Evolutionary conservation across 2,797 vertebrate species (phyloP), one percentile per base, ranked within the genome.

Genomic region (Trachurus trachurus): DNA sequence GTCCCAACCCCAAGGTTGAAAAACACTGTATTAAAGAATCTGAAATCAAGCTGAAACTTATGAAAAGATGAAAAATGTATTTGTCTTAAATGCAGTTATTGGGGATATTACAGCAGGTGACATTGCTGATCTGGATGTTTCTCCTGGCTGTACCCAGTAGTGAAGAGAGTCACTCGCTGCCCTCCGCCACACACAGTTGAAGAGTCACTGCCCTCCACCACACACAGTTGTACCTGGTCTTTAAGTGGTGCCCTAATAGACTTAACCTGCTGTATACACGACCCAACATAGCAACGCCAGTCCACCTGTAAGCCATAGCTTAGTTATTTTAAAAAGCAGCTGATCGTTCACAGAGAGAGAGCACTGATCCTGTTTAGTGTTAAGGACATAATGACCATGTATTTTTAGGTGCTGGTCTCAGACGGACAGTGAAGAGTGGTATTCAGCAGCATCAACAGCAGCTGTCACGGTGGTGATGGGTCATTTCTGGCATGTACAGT

Each of bases 361-460:
- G 40, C 69, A 62, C 88, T 95, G 92, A 95, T 95, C 94, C 86
- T 94, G 91, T 95, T 95, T 93, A 92, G 89, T 78, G 89, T 93
- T 94, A 91, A 93, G 79, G 87, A 92, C 86, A 83, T 92, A 90
- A 94, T 82, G 74, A 82, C 86, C 49, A 26, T 44, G 65, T 93
- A 95, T 94, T 94, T 92, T 94, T 92, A 92, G 94, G 26, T 9
- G 34, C 52, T 59, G 77, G 77, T 74, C 76, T 88, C 69, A 87
- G 81, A 88, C 88, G 82, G 76, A 74, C 52, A 26, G 66, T 61
- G 71, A 90, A 87, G 74, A 87, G 54, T 65, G 64, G 42, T 16
- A 49, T 76, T 85, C 31, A 34, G 67, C 62, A 77, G 85, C 76
- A 80, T 52, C 44, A 76, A 26, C 70, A 60, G 37, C 40, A 8